Evolutionary conservation across 2,888 invertebrate species (phyloP).

Genomic region (Anoplius nigerrimus): DNA sequence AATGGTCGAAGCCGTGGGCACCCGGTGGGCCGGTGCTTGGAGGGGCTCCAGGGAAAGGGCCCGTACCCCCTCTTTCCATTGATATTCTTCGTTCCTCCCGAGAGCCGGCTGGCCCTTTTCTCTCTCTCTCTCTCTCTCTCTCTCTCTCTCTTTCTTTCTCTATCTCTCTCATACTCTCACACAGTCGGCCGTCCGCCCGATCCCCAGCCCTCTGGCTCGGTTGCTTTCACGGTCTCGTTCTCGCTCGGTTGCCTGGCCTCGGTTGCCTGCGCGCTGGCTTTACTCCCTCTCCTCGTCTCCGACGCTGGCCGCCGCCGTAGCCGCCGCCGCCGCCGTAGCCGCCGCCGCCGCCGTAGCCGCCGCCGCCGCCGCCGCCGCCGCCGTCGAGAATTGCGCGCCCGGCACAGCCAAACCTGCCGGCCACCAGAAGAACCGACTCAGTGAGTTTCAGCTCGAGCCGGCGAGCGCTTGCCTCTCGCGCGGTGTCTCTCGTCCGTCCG

Average conservation of each 20-base stretch:
- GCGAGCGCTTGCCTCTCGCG: slow-evolving; percentile 54
- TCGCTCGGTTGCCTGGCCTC: not conserved
- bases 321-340: too few relatives aligned
- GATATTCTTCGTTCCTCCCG: slow-evolving; percentile 17
- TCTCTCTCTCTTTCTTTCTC: slow-evolving; percentile 14
- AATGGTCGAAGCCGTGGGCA: slow-evolving; percentile 61
- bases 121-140: slow-evolving; percentile 11
- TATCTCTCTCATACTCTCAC: too few relatives aligned
- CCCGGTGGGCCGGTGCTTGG: slow-evolving; percentile 40
- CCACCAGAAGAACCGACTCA: slow-evolving; percentile 56
- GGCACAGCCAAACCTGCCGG: slow-evolving; percentile 38
- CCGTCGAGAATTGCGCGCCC: slow-evolving; percentile 44
- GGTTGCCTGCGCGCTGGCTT: not conserved
- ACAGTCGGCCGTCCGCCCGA: slow-evolving; percentile 2
- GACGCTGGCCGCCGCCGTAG: slow-evolving; percentile 34
- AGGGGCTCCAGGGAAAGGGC: slow-evolving; percentile 47
- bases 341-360: too few relatives aligned
- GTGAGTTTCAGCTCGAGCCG: slow-evolving; percentile 66
- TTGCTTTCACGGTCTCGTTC: too few relatives aligned
- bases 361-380: too few relatives aligned
- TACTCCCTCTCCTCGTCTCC: slow-evolving; percentile 4
- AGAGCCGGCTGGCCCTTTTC: not conserved
- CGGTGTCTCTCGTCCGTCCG: slow-evolving; percentile 18
- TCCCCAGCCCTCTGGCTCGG: too few relatives aligned
- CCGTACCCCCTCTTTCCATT: slow-evolving; percentile 36